Base-by-base conservation (phyloP, 2,888 invertebrate species). In the Netelia virgata region DNA sequence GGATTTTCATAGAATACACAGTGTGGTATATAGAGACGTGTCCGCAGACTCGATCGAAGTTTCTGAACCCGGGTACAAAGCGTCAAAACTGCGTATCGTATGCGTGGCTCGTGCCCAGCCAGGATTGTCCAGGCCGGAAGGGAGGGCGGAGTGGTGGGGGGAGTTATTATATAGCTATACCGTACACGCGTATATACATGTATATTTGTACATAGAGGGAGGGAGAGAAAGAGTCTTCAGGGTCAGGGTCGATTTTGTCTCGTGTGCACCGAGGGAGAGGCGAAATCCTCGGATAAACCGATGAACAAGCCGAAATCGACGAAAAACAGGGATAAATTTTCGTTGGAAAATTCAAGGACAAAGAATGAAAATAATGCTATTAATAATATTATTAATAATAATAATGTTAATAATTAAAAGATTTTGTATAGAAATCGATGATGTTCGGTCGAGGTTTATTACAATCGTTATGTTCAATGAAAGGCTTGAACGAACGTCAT, bases 201-300 rank as follows among this genome's bases (percentile, higher is more conserved):
- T 55, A 55, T 55, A 55, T 16, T n/a, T 50, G 14, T 50, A 50
- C n/a, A 61, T 3, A 47, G 59, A 50, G 36, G 28, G 20, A 55
- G 59, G 57, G 18, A 47, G 68, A 47, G 64, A 53, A 57, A 68
- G 63, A 61, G 75, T 76, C 81, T 78, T 84, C 84, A 84, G 84
- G 84, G 81, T 84, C 84, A 84, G 84, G 84, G 84, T 84, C 84
- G 84, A 84, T 84, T 81, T 77, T 81, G 59, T 81, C 69, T 63
- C 74, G 73, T 41, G 72, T 43, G 77, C 77, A 36, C 18, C 16
- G 59, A 74, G 43, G 28, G 53, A 11, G 70, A 53, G 16, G 36
- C 11, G 14, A 69, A 53, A 23, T 63, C 16, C 28, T 68, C n/a
- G 14, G 47, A 47, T 47, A 55, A 55, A 55, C 66, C 28, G 28